Evolutionary conservation across 23 tunicate genomes (phyloP), one percentile per base, ranked within the genome.

Genomic region (Ciona savignyi): DNA sequence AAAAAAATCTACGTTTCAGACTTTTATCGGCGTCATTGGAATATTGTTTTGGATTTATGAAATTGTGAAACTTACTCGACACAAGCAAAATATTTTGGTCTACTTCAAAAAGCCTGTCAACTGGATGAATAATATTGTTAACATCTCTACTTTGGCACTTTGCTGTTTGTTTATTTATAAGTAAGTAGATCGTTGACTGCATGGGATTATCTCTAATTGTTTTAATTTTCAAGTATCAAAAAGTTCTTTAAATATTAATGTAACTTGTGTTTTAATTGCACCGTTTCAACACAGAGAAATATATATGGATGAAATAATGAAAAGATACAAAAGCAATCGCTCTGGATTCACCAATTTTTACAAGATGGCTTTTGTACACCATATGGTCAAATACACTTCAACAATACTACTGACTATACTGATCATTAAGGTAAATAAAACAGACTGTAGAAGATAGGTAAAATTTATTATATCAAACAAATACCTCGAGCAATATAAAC

Each of bases 271-370:
- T n/a, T n/a, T n/a, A n/a, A n/a, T n/a, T n/a, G n/a, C n/a, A n/a
- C n/a, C n/a, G n/a, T n/a, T n/a, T n/a, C n/a, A n/a, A n/a, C n/a
- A n/a, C n/a, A n/a, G n/a, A n/a, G n/a, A n/a, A n/a, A n/a, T n/a
- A n/a, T n/a, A n/a, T n/a, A n/a, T n/a, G n/a, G n/a, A n/a, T n/a
- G n/a, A n/a, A n/a, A n/a, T n/a, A n/a, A 70, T 70, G 56, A n/a
- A 31, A 34, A 62, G 29, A 19, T 82, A 89, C 80, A 74, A 76
- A 27, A 31, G 28, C 24, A 73, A 83, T 77, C 73, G 75, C 27
- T 30, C 34, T 3, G 77, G 32, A 11, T 89, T 89, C 68, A 71
- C 84, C 3, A 82, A 78, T 35, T 89, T 89, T 66, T 89, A 81
- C 69, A 69, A 73, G 23, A 33, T 80, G 21, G 88, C 96, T 4